Evolutionary conservation across 2,888 invertebrate species (phyloP).

Genomic region (Caradrina clavipalpis): DNA sequence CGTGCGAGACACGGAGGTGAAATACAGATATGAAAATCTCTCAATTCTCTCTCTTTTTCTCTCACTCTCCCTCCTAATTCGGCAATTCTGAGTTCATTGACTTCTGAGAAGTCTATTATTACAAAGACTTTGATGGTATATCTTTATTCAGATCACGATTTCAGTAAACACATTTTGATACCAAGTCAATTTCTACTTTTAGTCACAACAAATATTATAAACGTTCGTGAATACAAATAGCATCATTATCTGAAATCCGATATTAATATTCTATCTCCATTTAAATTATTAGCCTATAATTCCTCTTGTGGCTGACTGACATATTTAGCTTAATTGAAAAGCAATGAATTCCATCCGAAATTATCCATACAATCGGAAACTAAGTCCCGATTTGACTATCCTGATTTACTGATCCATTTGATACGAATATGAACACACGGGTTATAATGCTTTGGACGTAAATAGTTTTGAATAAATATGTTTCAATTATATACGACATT

Average conservation of each 20-base stretch:
- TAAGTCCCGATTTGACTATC: slow-evolving; percentile 35
- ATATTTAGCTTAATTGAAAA: slow-evolving; percentile 58
- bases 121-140: slow-evolving; percentile 16
- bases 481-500: slow-evolving; percentile 20
- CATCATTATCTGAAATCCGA: slow-evolving; percentile 28
- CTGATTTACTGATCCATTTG: slow-evolving; percentile 39
- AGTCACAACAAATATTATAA: slow-evolving; percentile 35
- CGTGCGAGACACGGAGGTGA: background rate
- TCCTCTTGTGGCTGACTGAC: slow-evolving; percentile 28
- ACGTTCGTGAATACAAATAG: slow-evolving; percentile 37
- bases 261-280: slow-evolving; percentile 39
- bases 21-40: background rate
- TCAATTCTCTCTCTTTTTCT: slow-evolving; percentile 2
- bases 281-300: slow-evolving; percentile 44
- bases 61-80: background rate
- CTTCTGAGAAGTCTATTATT: slow-evolving; percentile 2
- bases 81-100: background rate
- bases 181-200: slow-evolving; percentile 41
- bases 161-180: slow-evolving; percentile 48
- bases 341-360: slow-evolving; percentile 39
- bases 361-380: slow-evolving; percentile 43
- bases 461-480: slow-evolving; percentile 17
- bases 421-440: background rate
- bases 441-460: slow-evolving; percentile 10
- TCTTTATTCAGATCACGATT: slow-evolving; percentile 32